phyloP scores from a whole-genome alignment of 1,140 invertebrate species.

The Trichonephila inaurata region DNA sequence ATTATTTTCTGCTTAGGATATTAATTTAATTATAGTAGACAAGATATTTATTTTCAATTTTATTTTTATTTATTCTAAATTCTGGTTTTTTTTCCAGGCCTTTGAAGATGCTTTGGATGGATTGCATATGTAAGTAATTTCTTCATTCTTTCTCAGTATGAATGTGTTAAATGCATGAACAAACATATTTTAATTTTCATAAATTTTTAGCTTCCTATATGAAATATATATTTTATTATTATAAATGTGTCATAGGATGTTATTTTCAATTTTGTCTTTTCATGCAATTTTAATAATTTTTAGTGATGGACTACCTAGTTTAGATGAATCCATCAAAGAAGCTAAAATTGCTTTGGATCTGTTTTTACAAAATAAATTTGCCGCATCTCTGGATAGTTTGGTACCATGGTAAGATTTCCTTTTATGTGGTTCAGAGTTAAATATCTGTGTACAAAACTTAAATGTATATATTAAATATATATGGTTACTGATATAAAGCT shows the following conservation, averaged over 20 bases:
- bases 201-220: not conserved
- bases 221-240: not conserved
- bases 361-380: slow-evolving; percentile 94
- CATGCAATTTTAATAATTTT: not conserved
- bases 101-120: slow-evolving; percentile 76
- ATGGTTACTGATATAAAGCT: too few species aligned
- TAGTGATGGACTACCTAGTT: slow-evolving; percentile 72
- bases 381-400: slow-evolving; percentile 88
- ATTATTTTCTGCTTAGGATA: too few species aligned
- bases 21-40: too few species aligned
- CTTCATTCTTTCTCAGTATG: not conserved
- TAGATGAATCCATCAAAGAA: slow-evolving; percentile 86
- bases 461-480: too few species aligned
- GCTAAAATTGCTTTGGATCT: slow-evolving; percentile 87
- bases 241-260: too few species aligned
- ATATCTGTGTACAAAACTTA: too few species aligned
- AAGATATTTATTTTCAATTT: too few species aligned
- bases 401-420: slow-evolving; percentile 85
- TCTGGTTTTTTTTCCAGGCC: slow-evolving; percentile 20
- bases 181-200: too few species aligned
- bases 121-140: slow-evolving; percentile 64
- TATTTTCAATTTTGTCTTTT: not conserved
- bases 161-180: too few species aligned
- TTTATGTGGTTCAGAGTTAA: not conserved
- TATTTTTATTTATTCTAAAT: too few species aligned